phyloP scores from a whole-genome alignment of 1,140 invertebrate genomes.

The Aplysia californica region DNA sequence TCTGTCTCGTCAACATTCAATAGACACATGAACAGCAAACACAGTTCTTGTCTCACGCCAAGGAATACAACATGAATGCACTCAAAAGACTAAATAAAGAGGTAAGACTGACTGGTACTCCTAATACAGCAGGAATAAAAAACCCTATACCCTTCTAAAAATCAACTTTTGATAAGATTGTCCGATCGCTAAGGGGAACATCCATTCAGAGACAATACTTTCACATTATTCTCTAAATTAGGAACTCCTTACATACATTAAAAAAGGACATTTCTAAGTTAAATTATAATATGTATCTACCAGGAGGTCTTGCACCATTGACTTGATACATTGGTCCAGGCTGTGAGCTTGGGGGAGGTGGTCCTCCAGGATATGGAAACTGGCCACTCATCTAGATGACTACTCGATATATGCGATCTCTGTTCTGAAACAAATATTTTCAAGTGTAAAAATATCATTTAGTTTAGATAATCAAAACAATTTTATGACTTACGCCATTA shows the following conservation, averaged over 20 bases:
- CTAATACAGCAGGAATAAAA: neutral
- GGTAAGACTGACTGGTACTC: too few species aligned
- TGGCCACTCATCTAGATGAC: conserved; percentile 16
- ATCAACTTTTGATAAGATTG: neutral
- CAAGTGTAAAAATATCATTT: neutral
- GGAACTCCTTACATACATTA: too few species aligned
- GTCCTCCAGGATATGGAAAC: conserved; percentile 9
- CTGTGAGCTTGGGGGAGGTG: neutral
- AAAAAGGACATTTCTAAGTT: too few species aligned
- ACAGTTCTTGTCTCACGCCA: too few species aligned
- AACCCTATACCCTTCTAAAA: neutral
- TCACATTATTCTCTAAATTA: too few species aligned
- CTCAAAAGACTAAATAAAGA: too few species aligned
- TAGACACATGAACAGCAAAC: too few species aligned
- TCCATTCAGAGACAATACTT: too few species aligned
- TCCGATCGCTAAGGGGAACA: too few species aligned
- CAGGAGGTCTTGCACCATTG: conserved; percentile 4
- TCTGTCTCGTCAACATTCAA: too few species aligned
- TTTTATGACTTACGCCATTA: neutral
- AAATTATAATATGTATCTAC: neutral
- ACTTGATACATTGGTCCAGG: neutral
- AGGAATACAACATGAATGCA: too few species aligned
- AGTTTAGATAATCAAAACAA: neutral
- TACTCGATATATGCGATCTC: too few species aligned
- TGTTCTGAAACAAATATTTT: neutral